Conservation (phyloP, 1,140 invertebrate species). For the Drosophila aff. region DNA sequence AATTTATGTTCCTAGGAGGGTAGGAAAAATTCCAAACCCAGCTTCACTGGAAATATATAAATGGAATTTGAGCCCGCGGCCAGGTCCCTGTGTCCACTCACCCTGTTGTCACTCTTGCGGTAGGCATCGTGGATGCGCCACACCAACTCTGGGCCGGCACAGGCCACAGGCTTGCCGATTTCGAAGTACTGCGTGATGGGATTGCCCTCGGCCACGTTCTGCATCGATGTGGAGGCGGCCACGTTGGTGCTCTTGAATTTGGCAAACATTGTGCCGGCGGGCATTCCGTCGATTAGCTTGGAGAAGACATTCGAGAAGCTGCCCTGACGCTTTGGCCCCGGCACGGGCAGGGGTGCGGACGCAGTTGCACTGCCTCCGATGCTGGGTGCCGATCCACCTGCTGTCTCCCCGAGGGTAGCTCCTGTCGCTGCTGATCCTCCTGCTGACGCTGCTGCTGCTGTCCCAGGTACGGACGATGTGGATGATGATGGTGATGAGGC, state of each 20-base stretch:
- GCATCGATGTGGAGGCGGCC: conserved; percentile 84
- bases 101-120: conserved; percentile 95
- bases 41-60: neutral
- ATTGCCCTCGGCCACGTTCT: conserved; percentile 90
- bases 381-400: conserved; percentile 64
- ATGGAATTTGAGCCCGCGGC: neutral
- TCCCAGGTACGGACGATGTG: neutral
- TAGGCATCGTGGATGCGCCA: conserved; percentile 97
- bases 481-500: conserved; percentile 23
- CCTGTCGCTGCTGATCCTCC: conserved; percentile 25
- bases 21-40: neutral
- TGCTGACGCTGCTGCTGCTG: conserved; percentile 8
- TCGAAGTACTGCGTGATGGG: conserved; percentile 95
- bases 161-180: conserved; percentile 94
- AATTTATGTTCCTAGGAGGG: neutral
- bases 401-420: conserved; percentile 31
- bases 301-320: conserved; percentile 84
- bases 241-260: conserved; percentile 89
- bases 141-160: conserved; percentile 95
- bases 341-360: conserved; percentile 17
- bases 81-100: conserved; percentile 85
- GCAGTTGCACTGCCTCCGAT: conserved; percentile 48
- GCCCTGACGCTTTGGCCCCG: conserved; percentile 75
- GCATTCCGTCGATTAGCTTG: conserved; percentile 85
- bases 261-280: conserved; percentile 89